Conservation (phyloP, 2,888 invertebrate genomes). For the Charanyca ferruginea region DNA sequence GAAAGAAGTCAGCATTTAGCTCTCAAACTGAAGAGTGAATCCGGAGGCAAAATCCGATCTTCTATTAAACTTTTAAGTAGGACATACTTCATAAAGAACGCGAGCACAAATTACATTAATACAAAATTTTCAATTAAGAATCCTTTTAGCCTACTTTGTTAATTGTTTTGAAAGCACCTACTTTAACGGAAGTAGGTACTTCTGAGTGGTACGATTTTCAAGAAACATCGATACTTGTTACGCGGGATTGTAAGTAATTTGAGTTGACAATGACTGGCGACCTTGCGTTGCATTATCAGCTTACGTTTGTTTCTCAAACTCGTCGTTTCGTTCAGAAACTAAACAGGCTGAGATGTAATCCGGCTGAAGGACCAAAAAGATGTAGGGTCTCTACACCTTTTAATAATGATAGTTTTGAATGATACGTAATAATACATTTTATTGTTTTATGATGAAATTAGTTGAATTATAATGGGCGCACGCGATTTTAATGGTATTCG, state of each 20-base stretch:
- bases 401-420: no score
- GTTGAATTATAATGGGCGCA: no score
- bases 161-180: constrained; percentile 61
- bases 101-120: constrained; percentile 56
- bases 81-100: constrained; percentile 56
- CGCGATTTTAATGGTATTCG: no score
- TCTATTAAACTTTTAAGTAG: constrained; percentile 53
- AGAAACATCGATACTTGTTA: constrained; percentile 37
- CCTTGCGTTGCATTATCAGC: neutral
- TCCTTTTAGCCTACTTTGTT: constrained; percentile 65
- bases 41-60: constrained; percentile 30
- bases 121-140: constrained; percentile 64
- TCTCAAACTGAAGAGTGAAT: constrained; percentile 26
- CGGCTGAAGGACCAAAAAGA: no score
- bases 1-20: neutral
- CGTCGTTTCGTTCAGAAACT: neutral
- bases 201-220: constrained; percentile 22
- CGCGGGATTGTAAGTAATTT: constrained; percentile 7
- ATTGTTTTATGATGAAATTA: no score
- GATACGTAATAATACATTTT: no score
- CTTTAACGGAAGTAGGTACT: constrained; percentile 35
- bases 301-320: neutral
- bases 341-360: neutral
- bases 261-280: constrained; percentile 6
- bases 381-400: no score